phyloP scores from a whole-genome alignment of 2,797 vertebrate species.

The Todus mexicanus region DNA sequence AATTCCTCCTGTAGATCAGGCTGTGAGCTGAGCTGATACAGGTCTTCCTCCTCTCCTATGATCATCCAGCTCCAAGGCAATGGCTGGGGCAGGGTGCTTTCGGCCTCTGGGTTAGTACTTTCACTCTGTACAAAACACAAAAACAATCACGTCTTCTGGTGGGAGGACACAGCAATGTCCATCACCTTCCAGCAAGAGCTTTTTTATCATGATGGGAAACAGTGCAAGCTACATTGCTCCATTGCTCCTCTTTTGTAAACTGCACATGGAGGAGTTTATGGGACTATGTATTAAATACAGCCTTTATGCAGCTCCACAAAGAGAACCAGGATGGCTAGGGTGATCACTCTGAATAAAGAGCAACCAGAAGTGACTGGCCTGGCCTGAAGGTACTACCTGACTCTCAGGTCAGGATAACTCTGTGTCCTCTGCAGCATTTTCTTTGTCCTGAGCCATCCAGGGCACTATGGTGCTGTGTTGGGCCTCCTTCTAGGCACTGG shows the following conservation, averaged over 20 bases:
- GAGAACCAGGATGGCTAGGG: neutral
- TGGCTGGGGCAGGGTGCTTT: neutral
- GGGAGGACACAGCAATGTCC: neutral
- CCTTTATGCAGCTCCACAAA: neutral
- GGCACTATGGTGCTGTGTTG: neutral
- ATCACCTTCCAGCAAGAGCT: neutral
- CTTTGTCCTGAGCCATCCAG: neutral
- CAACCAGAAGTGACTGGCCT: neutral
- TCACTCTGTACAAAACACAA: neutral
- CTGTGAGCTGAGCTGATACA: neutral
- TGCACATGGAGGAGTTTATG: neutral
- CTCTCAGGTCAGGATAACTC: neutral
- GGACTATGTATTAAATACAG: neutral
- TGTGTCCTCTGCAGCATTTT: neutral
- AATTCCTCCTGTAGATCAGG: neutral
- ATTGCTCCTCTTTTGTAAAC: neutral
- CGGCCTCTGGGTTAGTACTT: neutral
- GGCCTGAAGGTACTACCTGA: neutral
- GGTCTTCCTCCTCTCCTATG: neutral
- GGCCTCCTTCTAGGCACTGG: neutral
- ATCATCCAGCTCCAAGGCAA: neutral
- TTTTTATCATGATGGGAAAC: neutral
- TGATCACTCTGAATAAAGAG: neutral
- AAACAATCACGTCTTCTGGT: neutral
- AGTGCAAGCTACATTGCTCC: neutral